A percentile compares a stretch with the other conserved stretches of the same genome.
Conservation (phyloP, 1,140 invertebrate species). For the Drusus annulatus region DNA sequence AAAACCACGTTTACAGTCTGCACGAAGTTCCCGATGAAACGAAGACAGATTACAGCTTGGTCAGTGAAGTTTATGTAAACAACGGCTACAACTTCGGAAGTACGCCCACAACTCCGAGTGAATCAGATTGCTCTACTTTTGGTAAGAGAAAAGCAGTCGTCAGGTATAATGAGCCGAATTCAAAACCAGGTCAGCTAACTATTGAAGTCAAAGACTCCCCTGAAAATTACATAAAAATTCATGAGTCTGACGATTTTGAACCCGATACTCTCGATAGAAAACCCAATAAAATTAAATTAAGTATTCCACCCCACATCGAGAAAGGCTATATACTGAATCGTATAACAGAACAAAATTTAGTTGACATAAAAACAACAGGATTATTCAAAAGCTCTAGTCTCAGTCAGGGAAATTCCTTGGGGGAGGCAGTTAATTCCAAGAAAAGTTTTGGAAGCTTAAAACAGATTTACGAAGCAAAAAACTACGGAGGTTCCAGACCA, state of each 20-base stretch:
- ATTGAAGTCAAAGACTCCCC: conserved; percentile 85
- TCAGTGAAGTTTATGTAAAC: conserved; percentile 85
- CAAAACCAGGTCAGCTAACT: conserved; percentile 79
- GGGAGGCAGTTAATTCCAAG: conserved; percentile 63
- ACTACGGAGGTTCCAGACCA: conserved; percentile 63
- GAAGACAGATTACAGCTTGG: conserved; percentile 75
- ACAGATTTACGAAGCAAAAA: conserved; percentile 80
- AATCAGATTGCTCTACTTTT: conserved; percentile 75
- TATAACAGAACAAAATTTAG: conserved; percentile 44
- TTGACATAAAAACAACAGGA: conserved; percentile 66
- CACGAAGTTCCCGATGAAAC: conserved; percentile 52
- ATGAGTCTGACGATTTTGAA: conserved; percentile 84
- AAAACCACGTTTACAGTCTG: conserved; percentile 54
- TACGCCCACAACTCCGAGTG: conserved; percentile 73
- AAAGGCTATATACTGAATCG: conserved; percentile 58
- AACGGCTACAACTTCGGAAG: conserved; percentile 81
- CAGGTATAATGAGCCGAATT: conserved; percentile 70
- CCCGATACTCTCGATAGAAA: conserved; percentile 89
- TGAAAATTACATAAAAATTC: conserved; percentile 78
- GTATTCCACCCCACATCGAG: conserved; percentile 61
- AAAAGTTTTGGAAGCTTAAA: conserved; percentile 78
- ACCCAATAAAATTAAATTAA: conserved; percentile 75
- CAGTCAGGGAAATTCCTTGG: conserved; percentile 48
- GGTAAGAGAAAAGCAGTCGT: conserved; percentile 72
- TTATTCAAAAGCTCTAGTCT: conserved; percentile 74